Percentiles rank a stretch among this genome's conserved stretches.
phyloP scores from a whole-genome alignment of 2,113 vertebrate species.

The Rafetus swinhoei region DNA sequence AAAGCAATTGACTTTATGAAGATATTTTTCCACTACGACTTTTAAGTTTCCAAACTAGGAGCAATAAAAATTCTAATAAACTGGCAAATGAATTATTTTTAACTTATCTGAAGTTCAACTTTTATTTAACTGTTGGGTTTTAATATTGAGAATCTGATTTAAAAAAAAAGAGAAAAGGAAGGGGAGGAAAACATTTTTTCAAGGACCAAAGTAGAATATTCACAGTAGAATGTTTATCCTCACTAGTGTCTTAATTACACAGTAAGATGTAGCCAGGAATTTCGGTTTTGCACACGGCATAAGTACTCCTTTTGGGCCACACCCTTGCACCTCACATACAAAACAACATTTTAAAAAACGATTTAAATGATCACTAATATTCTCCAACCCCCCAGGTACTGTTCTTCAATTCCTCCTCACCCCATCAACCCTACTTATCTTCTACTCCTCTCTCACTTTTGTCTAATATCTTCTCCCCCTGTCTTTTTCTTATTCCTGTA shows the following conservation, averaged over 20 bases:
- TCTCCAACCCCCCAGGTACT: neutral
- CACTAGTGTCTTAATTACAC: conserved; percentile 19
- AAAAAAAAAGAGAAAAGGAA: conserved; percentile 21
- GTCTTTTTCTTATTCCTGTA: neutral
- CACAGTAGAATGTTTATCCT: neutral
- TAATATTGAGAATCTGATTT: neutral
- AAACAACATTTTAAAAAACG: neutral
- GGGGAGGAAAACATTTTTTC: neutral
- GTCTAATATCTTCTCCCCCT: neutral
- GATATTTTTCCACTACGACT: neutral
- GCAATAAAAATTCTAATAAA: conserved; percentile 36
- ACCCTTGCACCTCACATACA: neutral
- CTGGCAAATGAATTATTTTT: neutral
- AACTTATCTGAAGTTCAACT: neutral
- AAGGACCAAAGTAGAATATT: neutral
- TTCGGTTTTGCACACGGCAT: fast-evolving
- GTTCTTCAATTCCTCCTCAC: neutral
- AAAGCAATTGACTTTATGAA: neutral
- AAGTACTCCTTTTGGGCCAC: neutral
- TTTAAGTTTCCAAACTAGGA: conserved; percentile 10
- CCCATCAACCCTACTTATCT: neutral
- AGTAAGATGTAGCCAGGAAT: neutral
- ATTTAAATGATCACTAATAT: neutral
- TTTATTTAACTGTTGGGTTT: neutral
- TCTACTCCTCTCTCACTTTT: neutral